Evolutionary conservation across 2,888 invertebrate species (phyloP).

Genomic region (Ditula angustiorana): DNA sequence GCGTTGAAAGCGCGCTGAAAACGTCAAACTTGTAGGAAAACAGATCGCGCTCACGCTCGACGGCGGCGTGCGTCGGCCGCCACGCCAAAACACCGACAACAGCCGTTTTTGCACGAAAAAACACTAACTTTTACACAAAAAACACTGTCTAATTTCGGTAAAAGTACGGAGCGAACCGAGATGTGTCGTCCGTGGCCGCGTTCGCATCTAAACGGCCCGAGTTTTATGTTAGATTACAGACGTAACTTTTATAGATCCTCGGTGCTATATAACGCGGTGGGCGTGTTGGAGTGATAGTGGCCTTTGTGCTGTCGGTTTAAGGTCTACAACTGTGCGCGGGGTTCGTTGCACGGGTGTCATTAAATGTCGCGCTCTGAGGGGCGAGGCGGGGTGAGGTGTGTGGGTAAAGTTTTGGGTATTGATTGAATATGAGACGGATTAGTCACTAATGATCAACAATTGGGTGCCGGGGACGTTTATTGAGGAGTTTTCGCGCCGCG

Average conservation of each 20-base stretch:
- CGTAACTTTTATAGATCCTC: slow-evolving; percentile 86
- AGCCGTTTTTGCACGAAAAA: slow-evolving; percentile 73
- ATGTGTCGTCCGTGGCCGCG: slow-evolving; percentile 85
- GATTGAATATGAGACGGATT: slow-evolving; percentile 85
- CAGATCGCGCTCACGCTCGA: slow-evolving; percentile 63
- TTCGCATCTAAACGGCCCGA: slow-evolving; percentile 86
- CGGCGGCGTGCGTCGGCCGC: slow-evolving; percentile 66
- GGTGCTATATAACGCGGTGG: slow-evolving; percentile 86
- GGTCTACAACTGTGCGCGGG: slow-evolving; percentile 68
- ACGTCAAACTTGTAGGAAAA: slow-evolving; percentile 68
- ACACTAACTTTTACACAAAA: slow-evolving; percentile 76
- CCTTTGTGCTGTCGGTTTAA: slow-evolving; percentile 67
- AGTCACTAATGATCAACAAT: slow-evolving; percentile 84
- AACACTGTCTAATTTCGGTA: slow-evolving; percentile 81
- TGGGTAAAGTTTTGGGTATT: slow-evolving; percentile 86
- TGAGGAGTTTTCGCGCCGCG: slow-evolving; percentile 45
- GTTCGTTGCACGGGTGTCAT: slow-evolving; percentile 83
- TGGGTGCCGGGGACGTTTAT: slow-evolving; percentile 68
- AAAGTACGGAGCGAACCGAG: slow-evolving; percentile 84
- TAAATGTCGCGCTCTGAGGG: slow-evolving; percentile 85
- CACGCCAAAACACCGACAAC: slow-evolving; percentile 65
- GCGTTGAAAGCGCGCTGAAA: slow-evolving; percentile 62
- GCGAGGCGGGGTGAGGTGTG: slow-evolving; percentile 79
- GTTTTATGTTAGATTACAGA: slow-evolving; percentile 86
- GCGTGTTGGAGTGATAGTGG: slow-evolving; percentile 73